Evolutionary conservation across 2,113 vertebrate genomes (phyloP), one percentile per base, ranked within the genome.

Genomic region (Phoxinus phoxinus): DNA sequence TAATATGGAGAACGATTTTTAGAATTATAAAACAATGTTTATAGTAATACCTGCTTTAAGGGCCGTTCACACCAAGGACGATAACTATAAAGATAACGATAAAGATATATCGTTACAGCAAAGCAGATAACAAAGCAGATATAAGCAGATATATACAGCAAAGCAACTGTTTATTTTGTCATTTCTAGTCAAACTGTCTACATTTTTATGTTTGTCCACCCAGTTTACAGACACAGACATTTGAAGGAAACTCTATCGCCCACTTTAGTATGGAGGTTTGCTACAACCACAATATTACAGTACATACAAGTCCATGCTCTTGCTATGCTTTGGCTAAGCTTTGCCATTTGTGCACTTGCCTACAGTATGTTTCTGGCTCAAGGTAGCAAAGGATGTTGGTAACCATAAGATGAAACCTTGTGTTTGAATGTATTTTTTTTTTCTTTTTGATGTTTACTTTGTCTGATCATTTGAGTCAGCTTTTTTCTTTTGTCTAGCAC

Each of bases 361-460:
- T 67, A 65, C 13, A 17, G n/a, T 81, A 8, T 65, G 78, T 67
- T 80, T 80, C 48, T 81, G 41, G 10, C 41, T 56, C 41, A 81
- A 67, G 32, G 71, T 77, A 81, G 75, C 78, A 85, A 13, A 48
- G 35, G 48, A 67, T 81, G 93, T 94, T 93, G 93, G 94, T 91
- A 94, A 61, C 35, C 72, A 73, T 85, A 81, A 87, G 69, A 61
- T 93, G 90, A 93, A 93, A 93, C 92, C 90, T 93, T 93, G 87
- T 94, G 89, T 96, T 93, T 97, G 95, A 97, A 96, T 97, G 95
- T 97, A 96, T 94, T 93, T 88, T 89, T 89, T 89, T 83, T 90
- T 71, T 23, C 92, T 83, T 82, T 19, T 85, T 61, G 12, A 51
- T 30, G 63, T 83, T 78, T 88, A 25, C 48, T 76, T 67, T 37